These are phyloP conservation scores for Tolypeutes matacus DNA, from an alignment of 2,797 vertebrate genomes.

Conservation along the genomic window DNA sequence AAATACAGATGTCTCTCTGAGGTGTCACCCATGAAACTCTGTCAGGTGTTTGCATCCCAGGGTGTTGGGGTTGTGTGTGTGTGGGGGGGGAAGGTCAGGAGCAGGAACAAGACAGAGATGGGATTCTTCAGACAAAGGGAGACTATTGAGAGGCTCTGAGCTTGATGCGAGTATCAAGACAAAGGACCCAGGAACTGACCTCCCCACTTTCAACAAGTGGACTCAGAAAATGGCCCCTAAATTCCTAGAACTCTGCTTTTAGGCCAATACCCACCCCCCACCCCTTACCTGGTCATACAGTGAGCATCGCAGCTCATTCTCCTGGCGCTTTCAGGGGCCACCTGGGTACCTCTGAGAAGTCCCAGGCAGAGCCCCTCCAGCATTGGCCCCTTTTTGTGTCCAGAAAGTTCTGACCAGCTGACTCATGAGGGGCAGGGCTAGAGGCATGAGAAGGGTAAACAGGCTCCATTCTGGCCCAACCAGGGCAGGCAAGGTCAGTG, in stretches of 20 bases:
- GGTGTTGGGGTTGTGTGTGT: not conserved
- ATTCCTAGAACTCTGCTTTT: not conserved
- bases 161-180: not conserved
- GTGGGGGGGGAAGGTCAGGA: not conserved
- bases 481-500: too few species aligned
- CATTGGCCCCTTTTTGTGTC: accelerated
- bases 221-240: not conserved
- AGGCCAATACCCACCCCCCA: not conserved
- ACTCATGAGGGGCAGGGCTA: too few species aligned
- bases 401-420: not conserved
- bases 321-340: not conserved
- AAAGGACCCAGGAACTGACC: not conserved
- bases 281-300: too few species aligned
- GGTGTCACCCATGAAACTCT: not conserved
- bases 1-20: not conserved
- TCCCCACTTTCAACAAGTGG: accelerated
- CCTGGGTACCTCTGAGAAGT: not conserved
- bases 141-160: not conserved
- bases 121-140: not conserved
- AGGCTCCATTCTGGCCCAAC: too few species aligned
- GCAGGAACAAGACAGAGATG: accelerated
- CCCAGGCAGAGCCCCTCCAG: too few species aligned
- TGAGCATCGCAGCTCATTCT: not conserved
- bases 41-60: not conserved
- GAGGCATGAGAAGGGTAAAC: too few species aligned